Conservation (phyloP, 2,888 invertebrate species). For the Eustalomyia histrio region DNA sequence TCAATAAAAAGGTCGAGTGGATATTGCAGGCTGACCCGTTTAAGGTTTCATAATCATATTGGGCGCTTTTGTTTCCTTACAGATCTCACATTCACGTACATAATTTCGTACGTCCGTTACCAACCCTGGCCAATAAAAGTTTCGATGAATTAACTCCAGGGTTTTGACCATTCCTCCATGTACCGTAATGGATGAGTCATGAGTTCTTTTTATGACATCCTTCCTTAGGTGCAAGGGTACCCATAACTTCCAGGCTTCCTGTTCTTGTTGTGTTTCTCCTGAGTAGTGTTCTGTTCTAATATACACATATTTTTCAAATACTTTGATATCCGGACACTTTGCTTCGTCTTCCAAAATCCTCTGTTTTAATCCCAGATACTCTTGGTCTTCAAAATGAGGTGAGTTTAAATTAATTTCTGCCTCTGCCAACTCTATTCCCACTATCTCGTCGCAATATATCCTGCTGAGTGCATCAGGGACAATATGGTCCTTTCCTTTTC, state of each 20-base stretch:
- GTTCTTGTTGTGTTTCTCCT: constrained; percentile 19
- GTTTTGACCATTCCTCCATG: constrained; percentile 32
- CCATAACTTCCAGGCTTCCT: constrained; percentile 64
- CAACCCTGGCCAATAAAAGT: constrained; percentile 45
- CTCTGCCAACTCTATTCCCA: not conserved
- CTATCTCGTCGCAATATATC: constrained; percentile 21
- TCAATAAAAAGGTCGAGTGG: constrained; percentile 12
- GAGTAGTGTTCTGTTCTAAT: constrained; percentile 29
- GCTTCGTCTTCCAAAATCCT: not conserved
- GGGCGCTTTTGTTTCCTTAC: constrained; percentile 47
- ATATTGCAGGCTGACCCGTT: not conserved
- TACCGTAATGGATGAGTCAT: not conserved
- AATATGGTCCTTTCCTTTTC: constrained; percentile 66
- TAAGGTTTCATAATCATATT: constrained; percentile 25
- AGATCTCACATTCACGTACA: constrained; percentile 34
- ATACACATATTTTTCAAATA: constrained; percentile 50
- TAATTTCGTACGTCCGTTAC: constrained; percentile 41
- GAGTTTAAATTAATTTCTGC: constrained; percentile 41
- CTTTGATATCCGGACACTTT: constrained; percentile 51
- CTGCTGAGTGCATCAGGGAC: constrained; percentile 70
- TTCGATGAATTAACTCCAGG: constrained; percentile 2
- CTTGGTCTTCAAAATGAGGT: constrained; percentile 24
- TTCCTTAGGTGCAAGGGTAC: constrained; percentile 3
- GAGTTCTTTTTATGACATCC: not conserved
- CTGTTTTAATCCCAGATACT: constrained; percentile 44